A percentile compares a stretch with the other conserved stretches of the same genome.
Evolutionary conservation across 2,113 vertebrate species (phyloP).

Genomic region (Ailuropoda melanoleuca): DNA sequence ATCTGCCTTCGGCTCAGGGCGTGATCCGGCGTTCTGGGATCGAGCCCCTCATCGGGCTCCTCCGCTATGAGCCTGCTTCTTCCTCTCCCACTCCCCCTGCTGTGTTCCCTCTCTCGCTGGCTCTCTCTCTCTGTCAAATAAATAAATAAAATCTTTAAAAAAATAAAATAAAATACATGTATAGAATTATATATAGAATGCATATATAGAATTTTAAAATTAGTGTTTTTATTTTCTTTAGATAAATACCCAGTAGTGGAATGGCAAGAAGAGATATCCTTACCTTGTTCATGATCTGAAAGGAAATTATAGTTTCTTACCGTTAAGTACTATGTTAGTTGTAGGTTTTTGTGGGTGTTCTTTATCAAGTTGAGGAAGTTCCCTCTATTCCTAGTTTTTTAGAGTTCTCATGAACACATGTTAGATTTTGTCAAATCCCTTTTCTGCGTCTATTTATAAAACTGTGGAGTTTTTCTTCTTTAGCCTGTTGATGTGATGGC

Average conservation of each 20-base stretch:
- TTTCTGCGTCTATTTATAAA: neutral
- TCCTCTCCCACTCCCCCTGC: too few species aligned
- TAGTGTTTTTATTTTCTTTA: neutral
- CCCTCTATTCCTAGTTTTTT: neutral
- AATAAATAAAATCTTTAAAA: too few species aligned
- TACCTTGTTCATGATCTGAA: neutral
- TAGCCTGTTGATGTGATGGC: neutral
- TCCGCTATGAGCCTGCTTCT: too few species aligned
- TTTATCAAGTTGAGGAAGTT: neutral
- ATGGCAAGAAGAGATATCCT: neutral
- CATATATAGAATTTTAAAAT: neutral
- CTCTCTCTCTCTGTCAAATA: too few species aligned
- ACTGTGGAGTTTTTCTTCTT: neutral
- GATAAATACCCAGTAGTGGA: neutral
- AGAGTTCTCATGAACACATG: neutral
- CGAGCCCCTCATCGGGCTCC: too few species aligned
- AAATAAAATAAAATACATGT: too few species aligned
- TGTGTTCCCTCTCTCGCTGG: too few species aligned
- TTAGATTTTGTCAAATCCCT: neutral
- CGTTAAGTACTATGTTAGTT: neutral
- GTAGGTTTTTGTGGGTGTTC: neutral
- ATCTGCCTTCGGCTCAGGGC: too few species aligned
- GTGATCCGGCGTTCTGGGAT: too few species aligned
- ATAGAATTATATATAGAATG: neutral
- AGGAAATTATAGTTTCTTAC: neutral